phyloP scores from a whole-genome alignment of 2,797 vertebrate species.

The Diplodus sargus region DNA sequence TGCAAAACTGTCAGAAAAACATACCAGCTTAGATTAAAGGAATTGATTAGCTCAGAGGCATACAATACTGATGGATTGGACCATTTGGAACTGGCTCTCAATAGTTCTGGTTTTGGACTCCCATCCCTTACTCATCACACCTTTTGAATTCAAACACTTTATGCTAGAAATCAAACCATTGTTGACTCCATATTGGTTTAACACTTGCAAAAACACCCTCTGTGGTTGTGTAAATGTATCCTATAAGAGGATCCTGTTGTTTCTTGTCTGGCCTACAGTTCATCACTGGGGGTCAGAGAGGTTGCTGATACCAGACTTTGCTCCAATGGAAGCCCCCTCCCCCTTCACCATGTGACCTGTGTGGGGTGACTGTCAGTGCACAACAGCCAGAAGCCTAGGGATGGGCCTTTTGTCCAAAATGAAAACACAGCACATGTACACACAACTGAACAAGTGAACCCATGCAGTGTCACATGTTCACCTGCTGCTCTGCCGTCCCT shows the following conservation, averaged over 20 bases:
- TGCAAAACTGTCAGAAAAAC: too few species aligned
- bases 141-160: conserved; percentile 11
- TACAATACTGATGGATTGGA: too few species aligned
- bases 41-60: too few species aligned
- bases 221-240: conserved; percentile 55
- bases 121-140: neutral
- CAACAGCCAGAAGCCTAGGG: conserved; percentile 50
- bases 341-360: conserved; percentile 56
- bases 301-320: conserved; percentile 75
- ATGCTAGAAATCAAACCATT: neutral
- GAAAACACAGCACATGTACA: conserved; percentile 46
- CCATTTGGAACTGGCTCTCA: too few species aligned
- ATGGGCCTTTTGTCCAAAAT: conserved; percentile 46
- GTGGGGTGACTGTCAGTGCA: conserved; percentile 70
- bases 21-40: too few species aligned
- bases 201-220: conserved; percentile 13
- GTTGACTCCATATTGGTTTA: neutral
- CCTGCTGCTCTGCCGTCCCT: conserved; percentile 35
- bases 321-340: conserved; percentile 34
- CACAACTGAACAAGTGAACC: conserved; percentile 18
- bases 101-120: too few species aligned
- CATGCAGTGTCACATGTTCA: conserved; percentile 48
- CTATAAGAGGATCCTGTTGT: conserved; percentile 47
- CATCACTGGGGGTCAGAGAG: conserved; percentile 69
- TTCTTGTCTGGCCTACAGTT: conserved; percentile 45